Evolutionary conservation across 2,797 vertebrate genomes (phyloP).

Genomic region (Zalophus californianus): DNA sequence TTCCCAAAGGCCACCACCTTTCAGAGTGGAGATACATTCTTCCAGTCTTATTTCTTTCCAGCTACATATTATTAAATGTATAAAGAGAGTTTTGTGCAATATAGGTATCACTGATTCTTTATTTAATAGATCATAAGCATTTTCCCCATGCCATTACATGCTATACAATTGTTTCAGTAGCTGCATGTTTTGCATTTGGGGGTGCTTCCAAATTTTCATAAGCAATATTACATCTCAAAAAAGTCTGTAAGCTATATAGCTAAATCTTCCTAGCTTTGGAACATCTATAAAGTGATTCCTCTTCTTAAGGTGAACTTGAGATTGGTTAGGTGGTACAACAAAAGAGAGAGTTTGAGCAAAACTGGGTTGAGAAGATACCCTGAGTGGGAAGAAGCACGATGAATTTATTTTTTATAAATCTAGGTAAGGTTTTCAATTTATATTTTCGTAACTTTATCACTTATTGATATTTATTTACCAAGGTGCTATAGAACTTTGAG

Average conservation of each 20-base stretch:
- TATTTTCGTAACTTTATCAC: constrained; percentile 6
- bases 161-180: neutral
- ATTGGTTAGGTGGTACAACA: neutral
- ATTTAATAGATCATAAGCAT: neutral
- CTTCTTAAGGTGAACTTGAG: constrained; percentile 30
- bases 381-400: neutral
- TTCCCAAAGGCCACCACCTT: neutral
- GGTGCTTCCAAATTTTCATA: constrained; percentile 11
- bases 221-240: neutral
- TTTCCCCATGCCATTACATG: neutral
- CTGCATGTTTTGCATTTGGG: neutral
- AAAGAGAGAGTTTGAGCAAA: constrained; percentile 20
- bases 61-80: neutral
- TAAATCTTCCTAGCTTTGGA: constrained; percentile 3
- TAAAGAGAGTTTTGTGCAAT: neutral
- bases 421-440: constrained; percentile 37
- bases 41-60: neutral
- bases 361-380: constrained; percentile 8
- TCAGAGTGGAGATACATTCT: neutral
- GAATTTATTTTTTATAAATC: constrained; percentile 42
- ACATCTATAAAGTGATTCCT: neutral
- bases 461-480: neutral
- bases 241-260: neutral
- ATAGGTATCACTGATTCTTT: neutral
- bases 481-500: neutral